These are phyloP conservation scores for Brienomyrus brachyistius DNA, from an alignment of 2,113 vertebrate species.

Conservation along the genomic window DNA sequence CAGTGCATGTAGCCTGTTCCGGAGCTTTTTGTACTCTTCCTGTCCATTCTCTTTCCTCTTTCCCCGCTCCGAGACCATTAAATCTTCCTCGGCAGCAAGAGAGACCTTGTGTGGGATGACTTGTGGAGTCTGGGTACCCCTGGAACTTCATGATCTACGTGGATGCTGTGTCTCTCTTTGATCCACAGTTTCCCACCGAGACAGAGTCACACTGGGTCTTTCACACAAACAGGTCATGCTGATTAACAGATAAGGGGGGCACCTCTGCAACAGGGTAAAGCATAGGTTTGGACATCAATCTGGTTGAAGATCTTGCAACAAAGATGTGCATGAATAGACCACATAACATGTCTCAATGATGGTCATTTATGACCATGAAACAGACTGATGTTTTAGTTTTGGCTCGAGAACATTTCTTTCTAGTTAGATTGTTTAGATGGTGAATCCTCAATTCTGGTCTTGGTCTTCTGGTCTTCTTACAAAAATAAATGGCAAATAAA, in stretches of 20 bases:
- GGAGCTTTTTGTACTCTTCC: neutral
- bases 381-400: neutral
- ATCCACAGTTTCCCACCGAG: neutral
- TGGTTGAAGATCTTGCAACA: neutral
- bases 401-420: neutral
- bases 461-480: too few relatives aligned
- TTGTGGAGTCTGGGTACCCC: neutral
- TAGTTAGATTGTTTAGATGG: neutral
- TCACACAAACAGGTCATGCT: neutral
- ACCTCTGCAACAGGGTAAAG: neutral
- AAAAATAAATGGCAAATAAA: neutral
- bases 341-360: neutral
- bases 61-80: conserved; percentile 14
- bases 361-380: neutral
- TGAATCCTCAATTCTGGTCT: neutral
- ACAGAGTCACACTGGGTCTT: neutral
- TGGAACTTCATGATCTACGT: neutral
- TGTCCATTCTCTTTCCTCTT: conserved; percentile 10
- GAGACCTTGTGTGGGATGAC: neutral
- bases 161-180: neutral
- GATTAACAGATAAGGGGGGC: neutral
- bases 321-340: neutral
- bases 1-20: conserved; percentile 15
- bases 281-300: neutral
- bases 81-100: conserved; percentile 21